These are phyloP conservation scores for Dreissena polymorpha DNA, from an alignment of 1,140 invertebrate species.

Conservation along the genomic window DNA sequence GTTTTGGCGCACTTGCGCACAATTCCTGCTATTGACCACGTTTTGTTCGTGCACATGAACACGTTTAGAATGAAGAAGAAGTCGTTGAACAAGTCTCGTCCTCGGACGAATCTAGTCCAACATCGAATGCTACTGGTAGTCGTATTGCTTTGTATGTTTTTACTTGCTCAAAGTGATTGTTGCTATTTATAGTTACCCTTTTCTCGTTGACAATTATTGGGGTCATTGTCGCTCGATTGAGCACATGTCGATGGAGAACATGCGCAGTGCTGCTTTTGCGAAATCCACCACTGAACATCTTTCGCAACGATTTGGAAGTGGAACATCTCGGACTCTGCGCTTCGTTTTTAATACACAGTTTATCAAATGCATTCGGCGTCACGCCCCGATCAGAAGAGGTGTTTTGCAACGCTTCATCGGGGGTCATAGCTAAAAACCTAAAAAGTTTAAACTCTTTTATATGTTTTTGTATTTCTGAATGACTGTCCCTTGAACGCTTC, in stretches of 20 bases:
- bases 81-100: conserved; percentile 42
- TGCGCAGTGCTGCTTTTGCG: conserved; percentile 42
- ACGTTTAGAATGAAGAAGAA: background rate
- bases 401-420: conserved; percentile 31
- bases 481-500: conserved; percentile 14
- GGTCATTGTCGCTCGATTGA: background rate
- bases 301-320: background rate
- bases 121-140: conserved; percentile 27
- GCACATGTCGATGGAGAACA: conserved; percentile 52
- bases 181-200: background rate
- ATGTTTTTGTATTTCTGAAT: conserved; percentile 37
- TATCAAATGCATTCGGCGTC: no score
- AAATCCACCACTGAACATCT: background rate
- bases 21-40: no score
- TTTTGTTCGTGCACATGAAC: no score
- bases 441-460: conserved; percentile 62
- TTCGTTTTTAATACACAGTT: no score
- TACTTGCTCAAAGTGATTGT: background rate
- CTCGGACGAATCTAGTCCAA: conserved; percentile 7
- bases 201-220: conserved; percentile 7
- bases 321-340: background rate
- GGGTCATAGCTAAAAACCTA: conserved; percentile 59
- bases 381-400: no score
- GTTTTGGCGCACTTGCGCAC: no score
- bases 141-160: conserved; percentile 28